These are phyloP conservation scores for Hetaerina titia DNA, from an alignment of 2,888 invertebrate genomes.

Conservation along the genomic window DNA sequence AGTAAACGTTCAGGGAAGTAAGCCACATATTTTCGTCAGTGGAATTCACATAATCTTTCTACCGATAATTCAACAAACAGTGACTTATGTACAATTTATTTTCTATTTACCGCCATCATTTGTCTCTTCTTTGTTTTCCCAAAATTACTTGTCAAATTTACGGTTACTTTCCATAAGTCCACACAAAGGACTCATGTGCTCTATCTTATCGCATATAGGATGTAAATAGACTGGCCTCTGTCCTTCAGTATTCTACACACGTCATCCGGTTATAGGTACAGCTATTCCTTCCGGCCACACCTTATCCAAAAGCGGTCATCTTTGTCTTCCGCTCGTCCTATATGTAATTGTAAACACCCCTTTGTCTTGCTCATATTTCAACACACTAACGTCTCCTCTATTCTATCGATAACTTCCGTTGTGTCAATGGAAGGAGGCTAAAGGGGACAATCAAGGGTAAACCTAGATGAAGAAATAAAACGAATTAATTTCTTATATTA, in stretches of 20 bases:
- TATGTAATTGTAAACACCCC: background rate
- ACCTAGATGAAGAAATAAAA: too few relatives aligned
- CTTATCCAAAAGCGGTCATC: background rate
- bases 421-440: background rate
- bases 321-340: background rate
- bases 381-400: background rate
- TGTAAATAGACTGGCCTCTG: background rate
- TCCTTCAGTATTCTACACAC: background rate
- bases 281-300: background rate
- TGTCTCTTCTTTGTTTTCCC: background rate
- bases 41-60: too few relatives aligned
- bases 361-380: background rate
- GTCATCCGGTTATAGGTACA: background rate
- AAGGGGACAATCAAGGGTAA: background rate
- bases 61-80: too few relatives aligned
- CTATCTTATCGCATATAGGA: background rate
- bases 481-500: too few relatives aligned
- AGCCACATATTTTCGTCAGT: too few relatives aligned
- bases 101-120: background rate
- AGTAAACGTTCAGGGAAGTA: too few relatives aligned
- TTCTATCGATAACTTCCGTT: background rate
- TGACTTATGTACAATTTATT: too few relatives aligned
- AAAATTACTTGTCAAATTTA: background rate
- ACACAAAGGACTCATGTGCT: background rate
- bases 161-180: background rate